Conservation (phyloP, 2,113 vertebrate genomes). For the Smithornis capensis region DNA sequence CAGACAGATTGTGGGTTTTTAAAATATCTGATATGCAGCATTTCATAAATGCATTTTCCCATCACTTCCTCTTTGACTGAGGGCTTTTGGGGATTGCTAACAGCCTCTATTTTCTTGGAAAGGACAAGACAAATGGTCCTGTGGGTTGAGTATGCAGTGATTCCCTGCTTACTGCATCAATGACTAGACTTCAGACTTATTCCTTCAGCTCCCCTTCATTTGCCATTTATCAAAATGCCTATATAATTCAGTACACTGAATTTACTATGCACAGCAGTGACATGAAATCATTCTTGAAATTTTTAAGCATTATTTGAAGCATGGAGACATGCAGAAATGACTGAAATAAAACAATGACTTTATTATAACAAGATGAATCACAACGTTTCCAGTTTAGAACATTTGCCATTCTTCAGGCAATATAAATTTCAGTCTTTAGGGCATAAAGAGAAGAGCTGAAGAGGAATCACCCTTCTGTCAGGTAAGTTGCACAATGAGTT, state of each 20-base stretch:
- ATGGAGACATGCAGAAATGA: conserved; percentile 14
- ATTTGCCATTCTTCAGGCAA: background rate
- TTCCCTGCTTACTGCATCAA: background rate
- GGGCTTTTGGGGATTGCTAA: background rate
- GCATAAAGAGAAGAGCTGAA: background rate
- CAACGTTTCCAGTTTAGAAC: conserved; percentile 6
- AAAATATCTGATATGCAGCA: background rate
- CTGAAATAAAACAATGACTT: conserved; percentile 25
- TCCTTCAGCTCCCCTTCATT: background rate
- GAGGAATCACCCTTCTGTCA: conserved; percentile 30
- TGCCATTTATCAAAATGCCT: background rate
- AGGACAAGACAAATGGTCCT: background rate
- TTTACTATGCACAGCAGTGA: conserved; percentile 7
- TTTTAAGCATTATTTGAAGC: conserved; percentile 39
- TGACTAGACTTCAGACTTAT: background rate
- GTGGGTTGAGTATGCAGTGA: background rate
- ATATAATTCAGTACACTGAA: background rate
- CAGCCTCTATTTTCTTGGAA: background rate
- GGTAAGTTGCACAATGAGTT: conserved; percentile 44
- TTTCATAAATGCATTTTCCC: background rate
- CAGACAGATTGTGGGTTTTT: conserved; percentile 5
- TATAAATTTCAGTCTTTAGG: background rate
- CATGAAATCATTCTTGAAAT: background rate
- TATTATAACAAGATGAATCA: conserved; percentile 38
- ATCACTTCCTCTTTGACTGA: background rate